A percentile compares a stretch with the other conserved stretches of the same genome.
Evolutionary conservation across 2,888 invertebrate species (phyloP).

Genomic region (Andrena camellia): DNA sequence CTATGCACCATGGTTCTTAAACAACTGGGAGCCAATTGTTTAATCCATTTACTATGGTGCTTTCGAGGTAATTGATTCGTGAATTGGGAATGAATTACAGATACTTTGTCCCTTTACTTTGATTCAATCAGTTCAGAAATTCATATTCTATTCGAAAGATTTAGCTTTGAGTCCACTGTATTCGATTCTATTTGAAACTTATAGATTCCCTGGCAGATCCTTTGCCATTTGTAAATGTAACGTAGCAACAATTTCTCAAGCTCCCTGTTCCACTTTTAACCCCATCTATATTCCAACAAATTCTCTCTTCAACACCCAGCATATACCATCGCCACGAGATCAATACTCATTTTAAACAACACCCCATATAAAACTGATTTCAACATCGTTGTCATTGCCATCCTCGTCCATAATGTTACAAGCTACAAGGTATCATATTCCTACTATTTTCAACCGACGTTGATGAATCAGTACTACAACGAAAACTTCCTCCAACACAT

Average conservation of each 20-base stretch:
- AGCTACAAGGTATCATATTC: too few relatives aligned
- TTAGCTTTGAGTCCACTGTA: not conserved
- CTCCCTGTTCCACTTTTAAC: conserved; percentile 4
- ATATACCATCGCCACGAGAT: too few relatives aligned
- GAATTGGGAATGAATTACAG: too few relatives aligned
- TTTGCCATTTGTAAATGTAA: not conserved
- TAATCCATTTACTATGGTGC: not conserved
- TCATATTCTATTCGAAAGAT: too few relatives aligned
- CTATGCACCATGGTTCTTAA: not conserved
- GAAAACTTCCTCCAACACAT: not conserved
- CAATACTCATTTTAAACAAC: not conserved
- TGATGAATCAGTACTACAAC: not conserved
- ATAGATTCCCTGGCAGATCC: not conserved
- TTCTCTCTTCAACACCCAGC: not conserved
- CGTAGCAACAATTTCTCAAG: conserved; percentile 1
- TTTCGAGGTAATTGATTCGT: not conserved
- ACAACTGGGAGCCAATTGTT: not conserved
- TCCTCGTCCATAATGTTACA: not conserved
- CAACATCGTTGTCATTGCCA: not conserved
- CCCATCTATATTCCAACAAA: not conserved
- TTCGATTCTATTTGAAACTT: not conserved
- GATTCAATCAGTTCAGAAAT: too few relatives aligned
- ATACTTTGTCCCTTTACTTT: too few relatives aligned
- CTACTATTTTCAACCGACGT: not conserved
- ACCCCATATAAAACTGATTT: not conserved